Evolutionary conservation across 2,113 vertebrate genomes (phyloP).

Genomic region (Leucosticte australis): DNA sequence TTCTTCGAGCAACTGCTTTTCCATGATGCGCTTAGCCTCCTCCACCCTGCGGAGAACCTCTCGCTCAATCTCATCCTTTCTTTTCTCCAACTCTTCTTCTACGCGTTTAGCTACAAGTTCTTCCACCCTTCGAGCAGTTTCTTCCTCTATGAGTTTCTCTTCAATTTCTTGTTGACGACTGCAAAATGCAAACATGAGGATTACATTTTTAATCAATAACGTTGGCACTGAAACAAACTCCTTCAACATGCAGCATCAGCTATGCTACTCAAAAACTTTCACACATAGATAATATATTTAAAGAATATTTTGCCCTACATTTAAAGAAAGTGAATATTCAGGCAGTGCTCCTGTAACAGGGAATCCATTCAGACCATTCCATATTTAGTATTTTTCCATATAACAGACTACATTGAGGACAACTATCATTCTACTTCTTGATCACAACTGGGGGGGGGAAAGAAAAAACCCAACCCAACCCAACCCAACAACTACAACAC

Average conservation of each 20-base stretch:
- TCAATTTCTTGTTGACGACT: constrained; percentile 93
- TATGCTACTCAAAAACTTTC: not conserved
- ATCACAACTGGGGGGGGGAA: accelerated
- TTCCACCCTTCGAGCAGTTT: constrained; percentile 96
- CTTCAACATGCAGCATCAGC: not conserved
- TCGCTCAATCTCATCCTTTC: constrained; percentile 97
- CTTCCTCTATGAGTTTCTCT: constrained; percentile 98
- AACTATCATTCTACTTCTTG: not conserved
- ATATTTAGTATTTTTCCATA: not conserved
- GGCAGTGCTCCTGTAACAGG: not conserved
- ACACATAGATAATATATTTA: not conserved
- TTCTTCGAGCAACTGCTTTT: constrained; percentile 99
- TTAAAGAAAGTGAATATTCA: not conserved
- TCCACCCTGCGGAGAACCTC: constrained; percentile 97
- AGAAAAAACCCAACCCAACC: accelerated
- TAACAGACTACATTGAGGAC: not conserved
- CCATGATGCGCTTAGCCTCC: constrained; percentile 99
- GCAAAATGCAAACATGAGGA: not conserved
- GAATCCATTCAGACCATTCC: not conserved
- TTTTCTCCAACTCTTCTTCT: constrained; percentile 97
- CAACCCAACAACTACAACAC: not conserved
- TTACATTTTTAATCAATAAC: not conserved
- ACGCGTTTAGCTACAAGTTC: constrained; percentile 96
- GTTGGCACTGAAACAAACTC: not conserved
- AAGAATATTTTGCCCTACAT: not conserved